Percentiles rank a stretch among this genome's conserved stretches.
Conservation (phyloP, 2,113 vertebrate species). For the Plestiodon gilberti region DNA sequence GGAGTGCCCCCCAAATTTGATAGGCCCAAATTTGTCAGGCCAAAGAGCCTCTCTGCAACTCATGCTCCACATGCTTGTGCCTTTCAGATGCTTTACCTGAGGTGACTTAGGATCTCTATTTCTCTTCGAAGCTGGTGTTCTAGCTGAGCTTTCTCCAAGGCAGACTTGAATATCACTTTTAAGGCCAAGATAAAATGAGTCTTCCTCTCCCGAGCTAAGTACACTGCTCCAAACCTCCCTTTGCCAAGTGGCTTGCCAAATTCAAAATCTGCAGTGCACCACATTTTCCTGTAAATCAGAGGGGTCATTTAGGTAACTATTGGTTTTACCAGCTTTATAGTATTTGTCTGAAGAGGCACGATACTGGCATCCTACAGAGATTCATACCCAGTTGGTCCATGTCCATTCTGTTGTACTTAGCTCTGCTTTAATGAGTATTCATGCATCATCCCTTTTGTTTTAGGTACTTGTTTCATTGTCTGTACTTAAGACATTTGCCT, state of each 20-base stretch:
- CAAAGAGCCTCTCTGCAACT: not conserved
- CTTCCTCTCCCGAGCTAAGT: conserved; percentile 28
- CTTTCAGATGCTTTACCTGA: conserved; percentile 17
- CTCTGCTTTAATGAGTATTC: too few species aligned
- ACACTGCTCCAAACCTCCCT: conserved; percentile 35
- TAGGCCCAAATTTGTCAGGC: too few species aligned
- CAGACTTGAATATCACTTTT: conserved; percentile 43
- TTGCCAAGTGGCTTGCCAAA: conserved; percentile 38
- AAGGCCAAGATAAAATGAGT: conserved; percentile 45
- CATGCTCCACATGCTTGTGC: not conserved
- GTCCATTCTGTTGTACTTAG: too few species aligned
- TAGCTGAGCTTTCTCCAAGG: conserved; percentile 26
- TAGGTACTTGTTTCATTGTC: too few species aligned
- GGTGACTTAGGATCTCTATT: conserved; percentile 42
- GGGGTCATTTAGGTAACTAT: not conserved
- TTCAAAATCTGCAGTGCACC: conserved; percentile 21
- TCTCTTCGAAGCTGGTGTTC: conserved; percentile 41
- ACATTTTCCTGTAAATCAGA: conserved; percentile 21
- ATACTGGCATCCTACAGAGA: too few species aligned
- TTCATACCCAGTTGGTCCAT: too few species aligned
- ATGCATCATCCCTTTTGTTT: too few species aligned
- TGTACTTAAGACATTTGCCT: too few species aligned
- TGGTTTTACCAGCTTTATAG: not conserved
- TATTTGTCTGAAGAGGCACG: too few species aligned
- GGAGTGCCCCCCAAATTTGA: too few species aligned